Percentiles rank a stretch among this genome's conserved stretches.
phyloP scores from a whole-genome alignment of 2,888 invertebrate genomes.

The Laothoe populi region DNA sequence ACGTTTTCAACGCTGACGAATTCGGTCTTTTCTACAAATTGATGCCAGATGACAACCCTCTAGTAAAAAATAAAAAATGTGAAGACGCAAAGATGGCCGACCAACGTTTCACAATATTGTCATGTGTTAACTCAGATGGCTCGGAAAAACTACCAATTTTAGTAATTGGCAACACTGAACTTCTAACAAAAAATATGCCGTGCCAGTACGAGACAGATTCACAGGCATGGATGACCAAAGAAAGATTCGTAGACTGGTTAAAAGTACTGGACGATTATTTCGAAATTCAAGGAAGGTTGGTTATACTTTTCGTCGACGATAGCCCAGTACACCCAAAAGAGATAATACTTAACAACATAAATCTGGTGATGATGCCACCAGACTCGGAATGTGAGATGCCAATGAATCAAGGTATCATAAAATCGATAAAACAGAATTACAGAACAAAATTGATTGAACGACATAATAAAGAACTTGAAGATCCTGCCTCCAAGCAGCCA shows the following conservation, averaged over 20 bases:
- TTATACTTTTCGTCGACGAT: constrained; percentile 45
- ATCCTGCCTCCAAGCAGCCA: constrained; percentile 18
- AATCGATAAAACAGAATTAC: constrained; percentile 28
- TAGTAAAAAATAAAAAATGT: constrained; percentile 39
- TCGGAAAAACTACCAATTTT: constrained; percentile 37
- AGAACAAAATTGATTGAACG: constrained; percentile 28
- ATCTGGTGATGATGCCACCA: constrained; percentile 29
- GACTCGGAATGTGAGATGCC: constrained; percentile 27
- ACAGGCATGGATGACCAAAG: constrained; percentile 39
- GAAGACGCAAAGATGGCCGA: constrained; percentile 38
- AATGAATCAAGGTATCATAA: constrained; percentile 30
- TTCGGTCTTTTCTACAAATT: constrained; percentile 41
- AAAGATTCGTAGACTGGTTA: constrained; percentile 33
- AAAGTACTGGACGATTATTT: constrained; percentile 36
- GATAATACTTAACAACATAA: constrained; percentile 35
- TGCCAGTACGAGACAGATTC: constrained; percentile 36
- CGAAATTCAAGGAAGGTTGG: constrained; percentile 38
- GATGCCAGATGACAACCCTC: constrained; percentile 36
- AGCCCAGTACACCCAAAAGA: constrained; percentile 43
- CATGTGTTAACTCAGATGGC: constrained; percentile 44
- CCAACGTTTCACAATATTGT: constrained; percentile 42
- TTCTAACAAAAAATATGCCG: constrained; percentile 37
- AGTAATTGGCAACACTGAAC: constrained; percentile 42
- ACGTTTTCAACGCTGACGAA: constrained; percentile 38
- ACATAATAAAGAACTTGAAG: constrained; percentile 17